Percentiles rank a stretch among this genome's conserved stretches.
Conservation (phyloP, 2,888 invertebrate species). For the Polydrusus cervinus region DNA sequence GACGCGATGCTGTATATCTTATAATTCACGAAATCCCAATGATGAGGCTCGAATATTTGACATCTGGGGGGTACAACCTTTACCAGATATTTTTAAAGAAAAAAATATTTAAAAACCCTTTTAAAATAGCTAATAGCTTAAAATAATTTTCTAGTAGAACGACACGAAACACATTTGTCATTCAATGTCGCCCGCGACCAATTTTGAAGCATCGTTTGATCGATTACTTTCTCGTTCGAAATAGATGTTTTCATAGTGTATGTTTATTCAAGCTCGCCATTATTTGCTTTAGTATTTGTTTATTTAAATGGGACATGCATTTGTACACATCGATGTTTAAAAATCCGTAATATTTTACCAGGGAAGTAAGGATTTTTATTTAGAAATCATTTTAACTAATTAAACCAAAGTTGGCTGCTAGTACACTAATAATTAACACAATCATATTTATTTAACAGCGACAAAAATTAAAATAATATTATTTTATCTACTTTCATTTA, state of each 20-base stretch:
- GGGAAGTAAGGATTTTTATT: too few relatives aligned
- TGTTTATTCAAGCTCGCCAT: background rate
- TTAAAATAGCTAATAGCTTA: background rate
- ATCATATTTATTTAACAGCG: too few relatives aligned
- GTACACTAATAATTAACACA: too few relatives aligned
- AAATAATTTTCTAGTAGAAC: slow-evolving; percentile 46
- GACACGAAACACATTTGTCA: slow-evolving; percentile 49
- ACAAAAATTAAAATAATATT: too few relatives aligned
- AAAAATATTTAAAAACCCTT: background rate
- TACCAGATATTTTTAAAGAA: background rate
- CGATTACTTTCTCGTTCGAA: slow-evolving; percentile 19
- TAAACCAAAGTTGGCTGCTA: too few relatives aligned
- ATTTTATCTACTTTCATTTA: too few relatives aligned
- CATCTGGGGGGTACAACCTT: too few relatives aligned
- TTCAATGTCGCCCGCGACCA: slow-evolving; percentile 45
- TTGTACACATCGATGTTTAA: background rate
- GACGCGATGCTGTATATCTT: too few relatives aligned
- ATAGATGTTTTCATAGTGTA: slow-evolving; percentile 8
- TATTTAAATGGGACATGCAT: background rate
- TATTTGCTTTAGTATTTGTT: background rate
- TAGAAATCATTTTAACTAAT: too few relatives aligned
- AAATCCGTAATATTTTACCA: background rate
- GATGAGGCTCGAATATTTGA: too few relatives aligned
- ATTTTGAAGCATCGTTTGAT: slow-evolving; percentile 33
- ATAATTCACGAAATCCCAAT: too few relatives aligned